A percentile compares a stretch with the other conserved stretches of the same genome.
These are phyloP conservation scores for Corbicula japonica DNA, from an alignment of 2,888 invertebrate genomes.

Conservation along the genomic window DNA sequence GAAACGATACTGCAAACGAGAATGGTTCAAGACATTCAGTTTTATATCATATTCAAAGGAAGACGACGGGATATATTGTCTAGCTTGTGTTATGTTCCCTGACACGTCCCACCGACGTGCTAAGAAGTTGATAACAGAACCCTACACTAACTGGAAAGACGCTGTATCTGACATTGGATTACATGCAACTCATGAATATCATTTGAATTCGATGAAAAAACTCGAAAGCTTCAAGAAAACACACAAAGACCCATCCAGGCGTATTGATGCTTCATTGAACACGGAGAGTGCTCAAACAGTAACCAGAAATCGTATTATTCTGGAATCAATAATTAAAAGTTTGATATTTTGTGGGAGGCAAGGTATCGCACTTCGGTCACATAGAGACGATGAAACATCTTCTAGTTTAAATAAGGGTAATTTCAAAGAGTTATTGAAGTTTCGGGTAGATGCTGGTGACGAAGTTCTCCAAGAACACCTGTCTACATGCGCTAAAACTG, in stretches of 20 bases:
- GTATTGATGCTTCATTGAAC: slow-evolving; percentile 36
- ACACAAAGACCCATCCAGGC: background rate
- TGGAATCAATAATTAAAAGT: slow-evolving; percentile 46
- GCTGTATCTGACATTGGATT: slow-evolving; percentile 41
- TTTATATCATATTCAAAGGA: slow-evolving; percentile 54
- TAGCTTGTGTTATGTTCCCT: slow-evolving; percentile 45
- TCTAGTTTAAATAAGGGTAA: too few relatives aligned
- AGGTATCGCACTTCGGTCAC: too few relatives aligned
- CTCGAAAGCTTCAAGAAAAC: slow-evolving; percentile 45
- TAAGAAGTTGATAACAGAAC: slow-evolving; percentile 45
- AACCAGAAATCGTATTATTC: slow-evolving; percentile 28
- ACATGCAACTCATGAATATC: slow-evolving; percentile 37
- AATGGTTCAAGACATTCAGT: slow-evolving; percentile 47
- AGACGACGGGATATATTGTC: slow-evolving; percentile 48
- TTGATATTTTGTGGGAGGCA: too few relatives aligned
- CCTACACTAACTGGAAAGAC: slow-evolving; percentile 61
- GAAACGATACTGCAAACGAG: slow-evolving; percentile 40
- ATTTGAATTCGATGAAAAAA: slow-evolving; percentile 37
- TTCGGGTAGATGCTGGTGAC: too few relatives aligned
- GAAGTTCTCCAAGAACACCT: too few relatives aligned
- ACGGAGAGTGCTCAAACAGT: slow-evolving; percentile 5
- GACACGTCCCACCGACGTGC: slow-evolving; percentile 48
- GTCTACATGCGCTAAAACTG: too few relatives aligned
- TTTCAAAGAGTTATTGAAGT: too few relatives aligned
- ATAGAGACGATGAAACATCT: too few relatives aligned